These are phyloP conservation scores for Catharus fuscescens DNA, from an alignment of 2,113 vertebrate species.

Conservation along the genomic window DNA sequence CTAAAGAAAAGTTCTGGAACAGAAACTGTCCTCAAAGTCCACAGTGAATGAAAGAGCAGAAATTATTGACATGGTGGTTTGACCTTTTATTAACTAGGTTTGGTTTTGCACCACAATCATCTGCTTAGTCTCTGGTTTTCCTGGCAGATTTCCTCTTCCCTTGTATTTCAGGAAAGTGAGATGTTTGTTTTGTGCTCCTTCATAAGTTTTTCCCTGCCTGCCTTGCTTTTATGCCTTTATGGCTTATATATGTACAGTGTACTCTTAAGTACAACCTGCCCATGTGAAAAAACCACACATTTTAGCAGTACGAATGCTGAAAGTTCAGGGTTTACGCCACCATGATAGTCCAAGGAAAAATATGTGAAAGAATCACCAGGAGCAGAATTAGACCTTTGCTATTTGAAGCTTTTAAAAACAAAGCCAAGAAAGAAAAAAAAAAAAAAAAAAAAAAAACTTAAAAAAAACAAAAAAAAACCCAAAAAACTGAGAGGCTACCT, in stretches of 20 bases:
- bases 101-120: not conserved
- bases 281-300: not conserved
- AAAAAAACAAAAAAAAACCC: no score
- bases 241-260: fast-evolving
- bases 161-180: not conserved
- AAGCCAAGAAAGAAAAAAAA: not conserved
- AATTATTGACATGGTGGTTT: not conserved
- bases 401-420: not conserved
- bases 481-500: not conserved
- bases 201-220: not conserved
- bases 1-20: not conserved
- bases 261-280: not conserved
- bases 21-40: not conserved
- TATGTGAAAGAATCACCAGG: fast-evolving
- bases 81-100: not conserved
- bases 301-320: not conserved
- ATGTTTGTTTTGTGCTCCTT: not conserved
- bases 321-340: not conserved
- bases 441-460: no score
- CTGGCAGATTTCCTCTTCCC: not conserved
- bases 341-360: not conserved
- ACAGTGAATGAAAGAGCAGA: not conserved
- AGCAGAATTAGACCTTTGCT: not conserved
- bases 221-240: not conserved
- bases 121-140: not conserved